These are phyloP conservation scores for Drosophila rhopaloa DNA, from an alignment of 1,140 invertebrate species.

Conservation along the genomic window DNA sequence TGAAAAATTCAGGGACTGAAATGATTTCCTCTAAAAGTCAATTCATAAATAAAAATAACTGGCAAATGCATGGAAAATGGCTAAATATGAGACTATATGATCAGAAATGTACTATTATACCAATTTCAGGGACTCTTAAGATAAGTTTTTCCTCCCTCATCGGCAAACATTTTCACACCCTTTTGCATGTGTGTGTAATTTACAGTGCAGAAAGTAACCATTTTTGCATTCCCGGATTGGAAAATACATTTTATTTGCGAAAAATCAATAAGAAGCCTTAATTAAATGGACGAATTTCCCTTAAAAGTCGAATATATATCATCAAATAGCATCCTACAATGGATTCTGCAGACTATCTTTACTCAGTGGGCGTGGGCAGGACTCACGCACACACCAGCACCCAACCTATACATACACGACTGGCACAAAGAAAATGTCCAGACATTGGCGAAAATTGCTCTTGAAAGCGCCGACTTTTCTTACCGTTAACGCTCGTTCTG, in stretches of 20 bases:
- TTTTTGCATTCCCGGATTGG: conserved; percentile 43
- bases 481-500: conserved; percentile 12
- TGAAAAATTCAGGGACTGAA: conserved; percentile 48
- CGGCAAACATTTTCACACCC: conserved; percentile 46
- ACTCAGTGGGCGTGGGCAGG: conserved; percentile 48
- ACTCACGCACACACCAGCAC: conserved; percentile 31
- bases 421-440: conserved; percentile 52
- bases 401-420: conserved; percentile 38
- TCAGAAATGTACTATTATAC: background rate
- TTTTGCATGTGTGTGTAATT: conserved; percentile 45
- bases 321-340: background rate
- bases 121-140: background rate
- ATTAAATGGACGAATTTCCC: conserved; percentile 1
- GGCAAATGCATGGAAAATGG: background rate
- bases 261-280: conserved; percentile 68
- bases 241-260: conserved; percentile 46
- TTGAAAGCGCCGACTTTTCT: conserved; percentile 24
- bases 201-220: conserved; percentile 52
- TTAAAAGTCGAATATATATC: background rate
- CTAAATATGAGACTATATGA: background rate
- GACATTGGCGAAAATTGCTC: conserved; percentile 33
- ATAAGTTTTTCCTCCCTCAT: background rate
- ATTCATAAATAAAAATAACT: conserved; percentile 63
- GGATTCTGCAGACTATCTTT: background rate
- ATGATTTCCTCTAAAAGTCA: conserved; percentile 41